A percentile compares a stretch with the other conserved stretches of the same genome.
Conservation (phyloP, 2,797 vertebrate genomes). For the Tadarida brasiliensis region DNA sequence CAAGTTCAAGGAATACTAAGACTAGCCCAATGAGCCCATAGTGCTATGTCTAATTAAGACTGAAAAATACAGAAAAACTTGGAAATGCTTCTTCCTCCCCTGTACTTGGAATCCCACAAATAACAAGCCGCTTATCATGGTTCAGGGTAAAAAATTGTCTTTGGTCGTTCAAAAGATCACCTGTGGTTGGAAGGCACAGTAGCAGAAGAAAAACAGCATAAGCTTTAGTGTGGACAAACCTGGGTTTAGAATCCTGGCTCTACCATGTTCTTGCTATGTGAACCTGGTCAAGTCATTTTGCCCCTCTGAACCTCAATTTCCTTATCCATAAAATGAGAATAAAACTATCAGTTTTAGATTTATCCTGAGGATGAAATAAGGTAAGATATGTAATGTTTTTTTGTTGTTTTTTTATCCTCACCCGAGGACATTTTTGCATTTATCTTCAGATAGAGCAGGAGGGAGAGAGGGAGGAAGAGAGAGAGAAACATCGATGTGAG, state of each 20-base stretch:
- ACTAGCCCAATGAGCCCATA: background rate
- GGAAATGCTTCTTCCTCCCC: background rate
- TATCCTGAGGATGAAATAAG: conserved; percentile 54
- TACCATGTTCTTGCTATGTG: background rate
- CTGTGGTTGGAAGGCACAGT: background rate
- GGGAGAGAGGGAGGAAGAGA: no score
- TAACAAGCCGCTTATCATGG: background rate
- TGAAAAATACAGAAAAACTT: conserved; percentile 49
- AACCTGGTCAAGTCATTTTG: conserved; percentile 38
- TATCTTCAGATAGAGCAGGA: no score
- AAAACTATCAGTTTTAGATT: conserved; percentile 49
- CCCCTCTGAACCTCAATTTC: conserved; percentile 41
- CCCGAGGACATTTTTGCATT: no score
- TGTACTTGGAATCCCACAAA: conserved; percentile 36
- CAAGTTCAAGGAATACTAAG: background rate
- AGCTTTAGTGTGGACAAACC: background rate
- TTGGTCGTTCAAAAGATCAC: conserved; percentile 56
- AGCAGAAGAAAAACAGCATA: background rate
- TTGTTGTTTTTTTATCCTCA: no score
- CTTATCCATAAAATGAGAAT: conserved; percentile 55
- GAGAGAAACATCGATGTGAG: no score
- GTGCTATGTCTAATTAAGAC: background rate
- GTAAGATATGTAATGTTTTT: background rate
- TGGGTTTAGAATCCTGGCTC: conserved; percentile 30
- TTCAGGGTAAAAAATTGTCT: background rate